Evolutionary conservation across 2,888 invertebrate species (phyloP).

Genomic region (Ectemnius cavifrons): DNA sequence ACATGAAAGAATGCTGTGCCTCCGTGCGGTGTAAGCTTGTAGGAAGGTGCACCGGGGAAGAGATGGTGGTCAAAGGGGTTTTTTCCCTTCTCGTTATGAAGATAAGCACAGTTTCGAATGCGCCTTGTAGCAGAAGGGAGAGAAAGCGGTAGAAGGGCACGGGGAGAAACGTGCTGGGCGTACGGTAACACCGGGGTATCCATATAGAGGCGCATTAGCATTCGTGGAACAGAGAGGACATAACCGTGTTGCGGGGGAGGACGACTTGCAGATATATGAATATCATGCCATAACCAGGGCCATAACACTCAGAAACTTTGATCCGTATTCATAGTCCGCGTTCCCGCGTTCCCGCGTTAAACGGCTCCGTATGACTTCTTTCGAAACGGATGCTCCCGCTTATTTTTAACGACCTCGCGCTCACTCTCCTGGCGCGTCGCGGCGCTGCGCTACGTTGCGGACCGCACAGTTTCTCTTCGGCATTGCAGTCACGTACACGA

Average conservation of each 20-base stretch:
- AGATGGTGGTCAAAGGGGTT: neutral
- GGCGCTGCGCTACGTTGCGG: too few species aligned
- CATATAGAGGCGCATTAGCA: constrained; percentile 20
- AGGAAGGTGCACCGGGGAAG: constrained; percentile 9
- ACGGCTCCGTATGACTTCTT: constrained; percentile 19
- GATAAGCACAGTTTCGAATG: constrained; percentile 29
- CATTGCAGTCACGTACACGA: neutral
- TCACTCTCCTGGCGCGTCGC: too few species aligned
- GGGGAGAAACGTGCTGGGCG: constrained; percentile 26
- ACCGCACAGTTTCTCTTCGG: neutral
- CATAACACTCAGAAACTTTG: constrained; percentile 13
- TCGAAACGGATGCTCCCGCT: neutral
- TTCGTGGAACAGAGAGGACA: constrained; percentile 28
- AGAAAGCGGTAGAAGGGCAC: too few species aligned
- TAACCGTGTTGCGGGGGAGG: constrained; percentile 15
- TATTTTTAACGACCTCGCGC: constrained; percentile 9
- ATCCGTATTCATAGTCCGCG: constrained; percentile 29
- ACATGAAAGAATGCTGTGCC: neutral
- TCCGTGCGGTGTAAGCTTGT: neutral
- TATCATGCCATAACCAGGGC: neutral
- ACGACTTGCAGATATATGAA: constrained; percentile 16
- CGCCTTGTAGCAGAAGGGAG: neutral
- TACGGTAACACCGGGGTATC: constrained; percentile 14
- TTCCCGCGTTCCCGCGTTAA: constrained; percentile 38
- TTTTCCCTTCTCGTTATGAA: constrained; percentile 35